Evolutionary conservation across 2,113 vertebrate species (phyloP).

Genomic region (Bubo scandiacus): DNA sequence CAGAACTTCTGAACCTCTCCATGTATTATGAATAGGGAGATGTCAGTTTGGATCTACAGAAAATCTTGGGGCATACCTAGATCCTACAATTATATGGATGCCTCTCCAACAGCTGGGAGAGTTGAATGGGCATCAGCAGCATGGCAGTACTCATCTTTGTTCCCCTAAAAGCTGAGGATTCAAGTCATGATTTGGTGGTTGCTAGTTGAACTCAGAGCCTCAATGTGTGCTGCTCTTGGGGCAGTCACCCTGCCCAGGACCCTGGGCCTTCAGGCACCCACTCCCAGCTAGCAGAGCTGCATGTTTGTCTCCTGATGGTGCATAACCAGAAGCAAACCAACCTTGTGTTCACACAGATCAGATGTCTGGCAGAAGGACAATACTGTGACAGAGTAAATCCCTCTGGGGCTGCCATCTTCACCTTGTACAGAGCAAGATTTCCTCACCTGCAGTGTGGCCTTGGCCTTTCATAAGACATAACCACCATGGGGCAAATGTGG

Average conservation of each 20-base stretch:
- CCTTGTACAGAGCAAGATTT: neutral
- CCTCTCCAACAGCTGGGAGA: neutral
- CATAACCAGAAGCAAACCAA: neutral
- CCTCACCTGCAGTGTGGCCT: neutral
- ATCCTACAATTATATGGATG: neutral
- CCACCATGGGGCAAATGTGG: too few relatives aligned
- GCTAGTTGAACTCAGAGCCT: neutral
- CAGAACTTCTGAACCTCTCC: neutral
- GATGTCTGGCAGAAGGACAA: neutral
- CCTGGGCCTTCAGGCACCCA: neutral
- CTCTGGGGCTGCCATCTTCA: neutral
- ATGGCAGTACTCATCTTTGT: neutral
- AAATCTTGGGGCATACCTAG: neutral
- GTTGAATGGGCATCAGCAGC: neutral
- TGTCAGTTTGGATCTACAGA: neutral
- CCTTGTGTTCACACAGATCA: neutral
- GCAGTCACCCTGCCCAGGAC: neutral
- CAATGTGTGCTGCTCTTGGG: fast-evolving
- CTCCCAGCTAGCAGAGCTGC: neutral
- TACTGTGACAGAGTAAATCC: neutral
- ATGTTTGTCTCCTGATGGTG: neutral
- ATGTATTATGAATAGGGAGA: neutral
- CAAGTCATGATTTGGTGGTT: neutral
- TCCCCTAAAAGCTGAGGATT: neutral
- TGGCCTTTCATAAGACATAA: neutral